These are phyloP conservation scores for Pangasius mekongensis DNA, from an alignment of 2,797 vertebrate genomes.

Conservation along the genomic window DNA sequence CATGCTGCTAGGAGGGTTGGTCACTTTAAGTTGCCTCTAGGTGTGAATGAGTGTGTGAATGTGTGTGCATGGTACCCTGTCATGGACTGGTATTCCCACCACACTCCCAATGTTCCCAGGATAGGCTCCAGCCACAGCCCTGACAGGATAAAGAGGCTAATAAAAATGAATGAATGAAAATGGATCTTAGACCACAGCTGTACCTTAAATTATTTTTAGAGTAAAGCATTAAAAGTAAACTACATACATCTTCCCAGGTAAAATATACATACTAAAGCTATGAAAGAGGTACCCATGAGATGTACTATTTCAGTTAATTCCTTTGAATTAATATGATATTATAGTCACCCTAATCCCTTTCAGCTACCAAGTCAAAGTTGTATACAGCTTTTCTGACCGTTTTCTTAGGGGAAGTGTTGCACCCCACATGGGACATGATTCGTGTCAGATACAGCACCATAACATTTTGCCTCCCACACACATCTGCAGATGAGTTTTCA, in stretches of 20 bases:
- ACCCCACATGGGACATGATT: neutral
- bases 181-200: neutral
- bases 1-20: neutral
- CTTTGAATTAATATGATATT: constrained; percentile 1
- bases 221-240: neutral
- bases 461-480: neutral
- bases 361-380: neutral
- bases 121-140: neutral
- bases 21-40: neutral
- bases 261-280: neutral
- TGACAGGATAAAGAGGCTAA: neutral
- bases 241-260: neutral
- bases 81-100: neutral
- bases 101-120: neutral
- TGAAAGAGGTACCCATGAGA: neutral
- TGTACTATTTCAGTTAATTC: neutral
- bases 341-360: neutral
- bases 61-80: neutral
- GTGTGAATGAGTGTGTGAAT: neutral
- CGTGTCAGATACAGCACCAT: neutral
- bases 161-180: neutral
- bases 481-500: constrained; percentile 11
- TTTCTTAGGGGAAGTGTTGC: neutral
- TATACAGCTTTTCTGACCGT: neutral
- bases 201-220: neutral